Conservation (phyloP, 2,888 invertebrate species). For the Rhodophaea formosa region DNA sequence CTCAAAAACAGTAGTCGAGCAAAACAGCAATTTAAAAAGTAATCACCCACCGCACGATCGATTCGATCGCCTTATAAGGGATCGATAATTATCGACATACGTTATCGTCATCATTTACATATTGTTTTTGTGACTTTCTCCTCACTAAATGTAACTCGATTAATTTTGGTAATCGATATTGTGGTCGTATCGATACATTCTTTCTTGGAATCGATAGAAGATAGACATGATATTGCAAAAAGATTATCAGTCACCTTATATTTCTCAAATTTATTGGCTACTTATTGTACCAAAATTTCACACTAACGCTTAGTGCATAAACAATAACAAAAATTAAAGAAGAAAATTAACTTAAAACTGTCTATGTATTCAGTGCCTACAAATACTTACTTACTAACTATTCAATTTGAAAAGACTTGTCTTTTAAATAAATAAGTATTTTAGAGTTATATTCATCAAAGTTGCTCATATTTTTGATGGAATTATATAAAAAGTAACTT, state of each 20-base stretch:
- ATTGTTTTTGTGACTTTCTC: slow-evolving; percentile 64
- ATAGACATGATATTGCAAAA: neutral
- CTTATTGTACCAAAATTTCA: no score
- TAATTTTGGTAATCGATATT: slow-evolving; percentile 27
- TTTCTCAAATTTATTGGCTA: neutral
- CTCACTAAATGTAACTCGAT: slow-evolving; percentile 37
- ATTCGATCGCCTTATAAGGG: slow-evolving; percentile 68
- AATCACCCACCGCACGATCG: slow-evolving; percentile 63
- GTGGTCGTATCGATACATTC: slow-evolving; percentile 13
- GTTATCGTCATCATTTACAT: slow-evolving; percentile 54
- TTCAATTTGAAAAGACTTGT: no score
- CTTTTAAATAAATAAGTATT: no score
- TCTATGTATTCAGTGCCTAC: no score
- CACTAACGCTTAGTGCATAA: no score
- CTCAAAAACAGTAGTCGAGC: slow-evolving; percentile 54
- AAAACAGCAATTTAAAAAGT: slow-evolving; percentile 68
- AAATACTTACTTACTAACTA: no score
- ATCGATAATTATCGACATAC: slow-evolving; percentile 65
- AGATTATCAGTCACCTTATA: neutral
- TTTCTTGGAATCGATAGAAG: neutral
- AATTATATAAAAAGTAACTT: no score
- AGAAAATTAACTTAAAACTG: no score
- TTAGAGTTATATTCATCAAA: no score
- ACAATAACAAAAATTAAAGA: no score
- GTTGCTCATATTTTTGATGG: no score